Base-by-base conservation (phyloP, 2,113 vertebrate genomes). In the Atherinomorus stipes region DNA sequence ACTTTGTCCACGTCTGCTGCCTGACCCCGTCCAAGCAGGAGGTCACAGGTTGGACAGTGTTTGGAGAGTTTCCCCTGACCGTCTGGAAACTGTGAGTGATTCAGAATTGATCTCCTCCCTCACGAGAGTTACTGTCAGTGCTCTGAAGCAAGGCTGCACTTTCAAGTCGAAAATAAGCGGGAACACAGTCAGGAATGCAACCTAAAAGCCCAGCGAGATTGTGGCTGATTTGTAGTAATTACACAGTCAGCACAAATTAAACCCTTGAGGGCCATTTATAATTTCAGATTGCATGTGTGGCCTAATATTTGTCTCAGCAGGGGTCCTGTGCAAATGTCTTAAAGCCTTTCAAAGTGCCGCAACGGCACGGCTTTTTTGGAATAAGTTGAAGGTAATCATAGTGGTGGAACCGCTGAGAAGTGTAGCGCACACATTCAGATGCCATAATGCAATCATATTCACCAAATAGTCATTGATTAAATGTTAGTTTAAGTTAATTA, bases 401-500 rank as follows among this genome's bases (percentile, higher is more conserved):
- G 74, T 19, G 57, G 64, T n/a, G 9, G 34, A 70, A 70, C 74
- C 69, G 53, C 44, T 28, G 31, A 63, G 54, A 65, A 13, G 44
- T 50, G 18, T 2, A 7, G 7, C 18, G 23, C n/a, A 18, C 57
- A 64, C 71, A 61, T 44, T 80, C 67, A 71, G 34, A 63, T 19
- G 23, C 8, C 1, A 38, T 70, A 67, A 81, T 64, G 51, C 74
- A 86, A 77, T 90, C 69, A 83, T 6, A 23, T 45, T 56, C 59
- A 19, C 31, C 38, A 72, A 86, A 81, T 31, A 53, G 80, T 50
- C 70, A 85, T 78, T 86, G 79, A 85, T 81, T 78, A 77, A 85
- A 71, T 76, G 54, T 84, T 68, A 57, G 70, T 81, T 80, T 50
- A 84, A 75, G 79, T 78, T 80, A 74, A 83, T 81, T 78, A 74